A percentile compares a stretch with the other conserved stretches of the same genome.
Conservation (phyloP, 2,797 vertebrate genomes). For the Hephaestus fuliginosus region DNA sequence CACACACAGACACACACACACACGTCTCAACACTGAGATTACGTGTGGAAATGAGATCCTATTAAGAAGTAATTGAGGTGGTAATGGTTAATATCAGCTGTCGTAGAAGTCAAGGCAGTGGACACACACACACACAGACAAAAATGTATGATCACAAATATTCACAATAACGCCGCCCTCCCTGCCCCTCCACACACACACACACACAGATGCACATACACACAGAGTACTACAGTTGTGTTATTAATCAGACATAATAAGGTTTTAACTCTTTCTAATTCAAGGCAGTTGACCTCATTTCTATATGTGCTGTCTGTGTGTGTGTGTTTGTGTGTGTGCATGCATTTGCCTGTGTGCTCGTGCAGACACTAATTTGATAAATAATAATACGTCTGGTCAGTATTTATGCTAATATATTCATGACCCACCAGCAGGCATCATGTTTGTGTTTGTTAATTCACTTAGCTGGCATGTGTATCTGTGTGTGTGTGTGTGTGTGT, state of each 20-base stretch:
- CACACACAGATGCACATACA: constrained; percentile 36
- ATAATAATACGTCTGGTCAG: constrained; percentile 81
- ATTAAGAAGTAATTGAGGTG: constrained; percentile 80
- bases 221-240: constrained; percentile 31
- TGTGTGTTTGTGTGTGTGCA: constrained; percentile 8
- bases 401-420: constrained; percentile 83
- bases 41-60: constrained; percentile 76
- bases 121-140: constrained; percentile 17
- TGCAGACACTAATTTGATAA: constrained; percentile 75
- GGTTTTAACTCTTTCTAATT: constrained; percentile 71
- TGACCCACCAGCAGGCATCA: constrained; percentile 77
- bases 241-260: constrained; percentile 79
- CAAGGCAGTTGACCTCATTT: constrained; percentile 80
- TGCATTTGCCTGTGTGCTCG: not conserved
- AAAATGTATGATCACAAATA: constrained; percentile 6
- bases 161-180: too few relatives aligned
- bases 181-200: constrained; percentile 11
- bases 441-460: constrained; percentile 79
- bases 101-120: constrained; percentile 67
- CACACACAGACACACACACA: not conserved
- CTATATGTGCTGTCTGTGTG: constrained; percentile 28
- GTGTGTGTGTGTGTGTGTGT: not conserved
- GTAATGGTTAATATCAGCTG: constrained; percentile 78
- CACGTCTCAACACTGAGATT: constrained; percentile 57
- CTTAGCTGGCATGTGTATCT: constrained; percentile 48